A percentile compares a stretch with the other conserved stretches of the same genome.
Evolutionary conservation across 2,888 invertebrate genomes (phyloP).

Genomic region (Keiferia lycopersicella): DNA sequence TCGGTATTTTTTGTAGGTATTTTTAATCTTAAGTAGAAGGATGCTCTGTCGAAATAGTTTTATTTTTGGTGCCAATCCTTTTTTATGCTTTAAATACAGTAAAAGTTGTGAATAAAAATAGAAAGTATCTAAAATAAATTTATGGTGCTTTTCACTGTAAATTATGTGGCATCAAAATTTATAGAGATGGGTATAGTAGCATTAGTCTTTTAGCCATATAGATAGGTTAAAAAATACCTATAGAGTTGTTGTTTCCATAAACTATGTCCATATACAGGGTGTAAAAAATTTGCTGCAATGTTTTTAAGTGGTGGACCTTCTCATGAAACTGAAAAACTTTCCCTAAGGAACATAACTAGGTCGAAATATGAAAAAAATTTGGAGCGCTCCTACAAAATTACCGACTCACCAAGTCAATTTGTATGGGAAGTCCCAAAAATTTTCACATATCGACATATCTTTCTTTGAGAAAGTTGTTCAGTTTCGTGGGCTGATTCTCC

Average conservation of each 20-base stretch:
- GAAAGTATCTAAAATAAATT: slow-evolving; percentile 59
- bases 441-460: too few relatives aligned
- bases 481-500: too few relatives aligned
- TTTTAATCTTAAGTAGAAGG: slow-evolving; percentile 2
- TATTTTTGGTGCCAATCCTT: slow-evolving; percentile 73
- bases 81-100: slow-evolving; percentile 63
- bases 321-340: too few relatives aligned
- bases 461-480: too few relatives aligned
- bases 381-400: too few relatives aligned
- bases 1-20: slow-evolving; percentile 11
- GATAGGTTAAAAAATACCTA: neutral
- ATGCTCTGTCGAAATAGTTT: slow-evolving; percentile 36
- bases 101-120: slow-evolving; percentile 71
- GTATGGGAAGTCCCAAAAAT: too few relatives aligned
- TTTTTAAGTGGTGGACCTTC: too few relatives aligned
- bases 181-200: neutral
- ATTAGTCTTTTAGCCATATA: neutral
- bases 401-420: too few relatives aligned
- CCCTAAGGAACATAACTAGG: too few relatives aligned
- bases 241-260: slow-evolving; percentile 32
- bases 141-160: slow-evolving; percentile 67
- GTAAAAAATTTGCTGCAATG: too few relatives aligned
- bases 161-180: slow-evolving; percentile 33
- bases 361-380: too few relatives aligned
- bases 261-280: too few relatives aligned